Evolutionary conservation across 2,888 invertebrate genomes (phyloP), one percentile per base, ranked within the genome.

Genomic region (Cephus sareptanus): DNA sequence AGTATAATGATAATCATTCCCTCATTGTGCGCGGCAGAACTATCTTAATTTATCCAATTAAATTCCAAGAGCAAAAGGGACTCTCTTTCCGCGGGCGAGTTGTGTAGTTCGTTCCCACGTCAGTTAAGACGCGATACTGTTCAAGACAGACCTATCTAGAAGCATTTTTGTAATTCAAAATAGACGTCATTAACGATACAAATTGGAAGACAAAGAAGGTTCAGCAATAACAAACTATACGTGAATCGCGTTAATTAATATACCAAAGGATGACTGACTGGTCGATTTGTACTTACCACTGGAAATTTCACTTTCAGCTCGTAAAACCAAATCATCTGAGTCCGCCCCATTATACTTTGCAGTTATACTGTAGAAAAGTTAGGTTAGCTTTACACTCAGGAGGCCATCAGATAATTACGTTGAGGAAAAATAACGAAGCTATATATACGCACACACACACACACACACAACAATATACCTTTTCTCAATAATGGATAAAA

Each of bases 241-340:
- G 56, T 6, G 56, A 23, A 23, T 23, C 9, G 56, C 56, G 23
- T 56, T 56, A 56, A 56, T 56, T 56, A 56, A 56, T 56, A 23
- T 23, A 56, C 23, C 23, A 56, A 56, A 23, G 56, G 56, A 56
- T 56, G 23, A 23, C 23, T 2, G 23, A 37, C 4, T 37, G 40
- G 9, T 56, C 23, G 56, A 56, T 6, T 23, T 23, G 23, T 23
- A 56, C 56, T 56, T 56, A 56, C 56, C 40, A 56, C 23, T 56
- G 2, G 23, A 56, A 87, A 86, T 88, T 89, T 89, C 88, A 87
- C 88, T 89, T 87, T 88, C 83, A 79, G 82, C 86, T 88, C 87
- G 84, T 88, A 85, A 88, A 88, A 83, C 79, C 83, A 79, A 85
- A 84, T 84, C 83, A 84, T 83, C 81, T 82, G 81, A 77, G 79